These are phyloP conservation scores for Melanostoma mellinum DNA, from an alignment of 2,888 invertebrate species.

Conservation along the genomic window DNA sequence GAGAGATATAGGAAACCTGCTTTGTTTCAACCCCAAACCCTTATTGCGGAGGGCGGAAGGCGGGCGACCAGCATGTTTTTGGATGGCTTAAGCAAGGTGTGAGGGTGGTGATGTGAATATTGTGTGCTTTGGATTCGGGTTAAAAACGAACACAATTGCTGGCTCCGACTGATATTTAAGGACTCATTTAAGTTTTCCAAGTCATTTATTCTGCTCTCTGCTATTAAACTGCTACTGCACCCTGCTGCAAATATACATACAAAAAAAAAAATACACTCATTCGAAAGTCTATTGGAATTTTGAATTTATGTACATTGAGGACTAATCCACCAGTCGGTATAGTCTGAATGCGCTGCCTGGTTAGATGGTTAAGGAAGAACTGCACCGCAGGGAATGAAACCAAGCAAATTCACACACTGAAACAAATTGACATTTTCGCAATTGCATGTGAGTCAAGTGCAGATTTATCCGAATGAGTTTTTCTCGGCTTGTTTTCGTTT, in stretches of 20 bases:
- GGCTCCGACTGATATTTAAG: slow-evolving; percentile 60
- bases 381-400: slow-evolving; percentile 25
- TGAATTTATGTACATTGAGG: slow-evolving; percentile 53
- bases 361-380: slow-evolving; percentile 40
- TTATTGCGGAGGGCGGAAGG: neutral
- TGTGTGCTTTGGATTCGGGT: slow-evolving; percentile 25
- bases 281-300: slow-evolving; percentile 61
- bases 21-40: slow-evolving; percentile 48
- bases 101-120: slow-evolving; percentile 50
- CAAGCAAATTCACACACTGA: slow-evolving; percentile 60
- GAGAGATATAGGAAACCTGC: slow-evolving; percentile 27
- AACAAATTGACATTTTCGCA: slow-evolving; percentile 68
- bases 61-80: slow-evolving; percentile 14
- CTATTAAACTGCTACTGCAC: slow-evolving; percentile 41
- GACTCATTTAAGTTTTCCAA: slow-evolving; percentile 67
- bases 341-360: slow-evolving; percentile 15
- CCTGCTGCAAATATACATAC: slow-evolving; percentile 13
- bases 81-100: slow-evolving; percentile 41
- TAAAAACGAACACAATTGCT: slow-evolving; percentile 49
- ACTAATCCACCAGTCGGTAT: slow-evolving; percentile 25
- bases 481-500: slow-evolving; percentile 13
- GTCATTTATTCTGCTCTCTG: slow-evolving; percentile 60
- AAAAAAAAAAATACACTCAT: slow-evolving; percentile 49
- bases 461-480: slow-evolving; percentile 61
- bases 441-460: slow-evolving; percentile 62